Evolutionary conservation across 2,888 invertebrate species (phyloP).

Genomic region (Monochamus alternatus): DNA sequence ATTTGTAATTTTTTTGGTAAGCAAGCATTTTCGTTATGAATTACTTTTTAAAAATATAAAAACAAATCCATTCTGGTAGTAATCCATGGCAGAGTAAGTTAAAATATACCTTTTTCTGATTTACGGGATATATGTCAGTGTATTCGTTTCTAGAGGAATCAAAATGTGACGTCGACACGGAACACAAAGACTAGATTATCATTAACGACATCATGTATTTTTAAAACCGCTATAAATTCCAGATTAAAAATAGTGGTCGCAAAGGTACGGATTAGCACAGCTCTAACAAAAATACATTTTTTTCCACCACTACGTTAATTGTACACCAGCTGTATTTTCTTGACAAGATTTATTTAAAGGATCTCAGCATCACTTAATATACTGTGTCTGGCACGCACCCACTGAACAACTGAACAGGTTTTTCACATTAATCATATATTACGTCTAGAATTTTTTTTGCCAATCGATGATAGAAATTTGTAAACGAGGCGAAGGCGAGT

Average conservation of each 20-base stretch:
- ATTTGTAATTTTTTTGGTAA: no score
- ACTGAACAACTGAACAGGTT: not conserved
- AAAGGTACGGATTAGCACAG: not conserved
- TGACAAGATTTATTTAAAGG: not conserved
- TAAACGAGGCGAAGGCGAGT: no score
- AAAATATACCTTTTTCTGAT: not conserved
- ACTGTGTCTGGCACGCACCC: not conserved
- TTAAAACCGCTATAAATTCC: not conserved
- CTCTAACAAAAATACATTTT: not conserved
- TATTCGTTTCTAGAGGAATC: not conserved
- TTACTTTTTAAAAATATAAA: no score
- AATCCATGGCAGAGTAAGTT: no score
- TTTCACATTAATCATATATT: not conserved
- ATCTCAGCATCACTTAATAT: not conserved
- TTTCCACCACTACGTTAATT: not conserved
- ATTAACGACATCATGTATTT: not conserved
- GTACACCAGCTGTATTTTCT: not conserved
- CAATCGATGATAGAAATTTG: no score
- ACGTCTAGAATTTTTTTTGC: not conserved
- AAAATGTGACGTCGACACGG: not conserved
- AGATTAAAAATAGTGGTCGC: not conserved
- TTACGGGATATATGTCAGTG: not conserved
- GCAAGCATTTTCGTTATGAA: no score
- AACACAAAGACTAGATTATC: not conserved
- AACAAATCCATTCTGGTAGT: no score